Evolutionary conservation across 2,888 invertebrate genomes (phyloP).

Genomic region (Calliopum simillimum): DNA sequence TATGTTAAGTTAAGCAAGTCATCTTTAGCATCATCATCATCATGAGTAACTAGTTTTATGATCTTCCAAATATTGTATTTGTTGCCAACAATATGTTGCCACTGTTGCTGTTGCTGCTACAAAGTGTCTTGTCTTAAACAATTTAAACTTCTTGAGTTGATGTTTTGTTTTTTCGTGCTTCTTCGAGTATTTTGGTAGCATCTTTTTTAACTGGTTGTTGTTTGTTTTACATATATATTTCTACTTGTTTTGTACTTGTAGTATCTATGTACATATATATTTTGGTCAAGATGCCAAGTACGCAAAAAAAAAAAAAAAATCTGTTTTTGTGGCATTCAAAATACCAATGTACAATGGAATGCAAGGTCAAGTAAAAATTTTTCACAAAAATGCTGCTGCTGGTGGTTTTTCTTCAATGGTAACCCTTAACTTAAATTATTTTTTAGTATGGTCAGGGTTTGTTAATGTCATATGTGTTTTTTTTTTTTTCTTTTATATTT

Average conservation of each 20-base stretch:
- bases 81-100: neutral
- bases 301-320: neutral
- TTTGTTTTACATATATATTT: neutral
- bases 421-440: neutral
- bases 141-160: neutral
- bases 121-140: neutral
- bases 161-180: neutral
- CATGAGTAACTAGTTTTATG: conserved; percentile 24
- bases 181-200: neutral
- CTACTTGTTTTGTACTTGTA: too few species aligned
- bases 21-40: neutral
- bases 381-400: conserved; percentile 49
- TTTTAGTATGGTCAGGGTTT: conserved; percentile 19
- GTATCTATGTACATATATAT: too few species aligned
- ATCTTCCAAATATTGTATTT: conserved; percentile 23
- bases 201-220: neutral
- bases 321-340: conserved; percentile 48
- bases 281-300: neutral
- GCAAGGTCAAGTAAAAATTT: conserved; percentile 48
- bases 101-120: conserved; percentile 5
- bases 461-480: neutral
- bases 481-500: neutral
- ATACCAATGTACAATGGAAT: conserved; percentile 45
- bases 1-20: conserved; percentile 16
- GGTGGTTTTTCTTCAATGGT: conserved; percentile 24